Conservation (phyloP, 2,797 vertebrate species). For the Poeciliopsis infans region DNA sequence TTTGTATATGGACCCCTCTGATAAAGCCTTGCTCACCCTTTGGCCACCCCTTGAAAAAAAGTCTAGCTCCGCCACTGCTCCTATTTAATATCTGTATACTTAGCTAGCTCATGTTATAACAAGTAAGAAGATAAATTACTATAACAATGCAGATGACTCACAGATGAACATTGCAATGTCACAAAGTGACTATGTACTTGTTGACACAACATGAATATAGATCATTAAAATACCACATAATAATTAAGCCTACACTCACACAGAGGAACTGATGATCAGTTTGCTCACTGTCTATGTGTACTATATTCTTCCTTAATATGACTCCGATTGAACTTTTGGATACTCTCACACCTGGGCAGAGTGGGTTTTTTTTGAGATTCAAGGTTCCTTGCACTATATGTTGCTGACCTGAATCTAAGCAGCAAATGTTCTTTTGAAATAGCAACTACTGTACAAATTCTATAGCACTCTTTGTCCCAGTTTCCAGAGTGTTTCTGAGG, state of each 20-base stretch:
- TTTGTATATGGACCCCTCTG: too few species aligned
- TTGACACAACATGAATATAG: too few species aligned
- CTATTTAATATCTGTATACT: too few species aligned
- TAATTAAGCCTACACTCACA: conserved; percentile 1
- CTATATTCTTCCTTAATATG: neutral
- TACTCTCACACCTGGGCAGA: conserved; percentile 33
- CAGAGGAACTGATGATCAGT: neutral
- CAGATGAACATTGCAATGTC: too few species aligned
- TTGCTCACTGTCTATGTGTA: neutral
- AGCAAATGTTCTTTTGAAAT: conserved; percentile 65
- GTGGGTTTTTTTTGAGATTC: conserved; percentile 36
- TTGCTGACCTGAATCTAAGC: conserved; percentile 67
- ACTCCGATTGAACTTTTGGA: conserved; percentile 24
- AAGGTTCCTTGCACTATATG: conserved; percentile 36
- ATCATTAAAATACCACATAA: too few species aligned
- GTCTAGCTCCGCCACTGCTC: too few species aligned
- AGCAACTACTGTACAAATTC: conserved; percentile 54
- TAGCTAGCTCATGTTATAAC: too few species aligned
- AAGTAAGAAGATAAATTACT: too few species aligned
- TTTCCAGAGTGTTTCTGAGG: conserved; percentile 55
- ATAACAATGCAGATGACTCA: too few species aligned
- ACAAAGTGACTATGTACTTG: too few species aligned
- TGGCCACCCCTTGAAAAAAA: too few species aligned
- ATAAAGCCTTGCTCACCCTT: too few species aligned
- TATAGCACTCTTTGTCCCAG: conserved; percentile 68